phyloP scores from a whole-genome alignment of 2,113 vertebrate genomes.

The Orycteropus afer region DNA sequence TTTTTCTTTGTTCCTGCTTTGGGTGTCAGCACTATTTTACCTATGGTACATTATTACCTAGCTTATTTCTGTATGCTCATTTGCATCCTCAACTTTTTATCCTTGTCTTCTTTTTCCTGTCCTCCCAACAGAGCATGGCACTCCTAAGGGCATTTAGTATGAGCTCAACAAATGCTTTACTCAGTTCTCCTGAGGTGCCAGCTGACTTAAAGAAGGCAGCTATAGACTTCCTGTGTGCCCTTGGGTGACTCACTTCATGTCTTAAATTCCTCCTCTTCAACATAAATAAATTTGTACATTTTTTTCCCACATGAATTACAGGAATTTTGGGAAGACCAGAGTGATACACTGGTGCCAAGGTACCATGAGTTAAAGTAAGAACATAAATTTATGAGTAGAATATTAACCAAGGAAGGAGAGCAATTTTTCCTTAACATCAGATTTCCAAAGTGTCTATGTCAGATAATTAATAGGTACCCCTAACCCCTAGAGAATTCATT shows the following conservation, averaged over 20 bases:
- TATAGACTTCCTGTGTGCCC: not conserved
- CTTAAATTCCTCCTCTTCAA: slow-evolving; percentile 6
- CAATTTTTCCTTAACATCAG: not conserved
- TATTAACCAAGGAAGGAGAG: not conserved
- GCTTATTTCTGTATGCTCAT: not conserved
- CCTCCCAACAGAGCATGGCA: not conserved
- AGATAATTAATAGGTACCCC: not conserved
- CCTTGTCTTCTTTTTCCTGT: not conserved
- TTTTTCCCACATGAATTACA: slow-evolving; percentile 22
- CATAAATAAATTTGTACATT: not conserved
- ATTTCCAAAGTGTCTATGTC: not conserved
- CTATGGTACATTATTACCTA: not conserved
- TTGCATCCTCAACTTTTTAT: not conserved
- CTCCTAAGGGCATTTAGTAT: not conserved
- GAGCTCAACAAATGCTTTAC: not conserved
- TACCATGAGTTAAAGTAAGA: not conserved
- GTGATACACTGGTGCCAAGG: not conserved
- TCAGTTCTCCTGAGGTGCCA: not conserved
- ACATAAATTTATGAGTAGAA: slow-evolving; percentile 27
- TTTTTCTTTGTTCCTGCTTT: no score
- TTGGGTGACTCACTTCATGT: not conserved
- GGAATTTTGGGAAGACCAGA: not conserved
- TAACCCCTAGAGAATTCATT: not conserved
- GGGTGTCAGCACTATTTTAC: not conserved
- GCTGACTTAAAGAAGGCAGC: not conserved